Base-by-base conservation (phyloP, 2,888 invertebrate genomes). In the Lacanobia oleracea region DNA sequence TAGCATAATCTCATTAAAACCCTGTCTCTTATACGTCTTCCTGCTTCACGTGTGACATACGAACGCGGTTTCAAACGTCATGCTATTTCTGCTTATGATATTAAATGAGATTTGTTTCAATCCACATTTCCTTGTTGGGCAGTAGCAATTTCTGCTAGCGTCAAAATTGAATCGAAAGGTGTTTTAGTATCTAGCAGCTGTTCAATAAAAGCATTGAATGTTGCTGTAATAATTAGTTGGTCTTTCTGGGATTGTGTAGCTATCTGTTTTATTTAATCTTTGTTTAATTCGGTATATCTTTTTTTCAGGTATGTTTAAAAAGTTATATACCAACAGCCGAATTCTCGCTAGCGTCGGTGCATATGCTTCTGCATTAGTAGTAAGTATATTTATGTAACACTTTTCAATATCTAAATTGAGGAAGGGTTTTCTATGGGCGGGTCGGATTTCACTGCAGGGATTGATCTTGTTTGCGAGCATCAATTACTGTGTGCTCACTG, bases 1-100 rank as follows among this genome's bases (percentile, higher is more conserved):
- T 79, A 48, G 75, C 71, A 80, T 89, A 88, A 89, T 88, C 90
- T 85, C 70, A 87, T 89, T 89, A 89, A 81, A 81, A 75, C 79
- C 74, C 62, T 75, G 77, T 81, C 75, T 69, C 64, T 89, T 89
- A 75, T 90, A 86, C 2, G 90, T 76, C 87, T 89, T 91, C 91
- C 77, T 80, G 79, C 82, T 86, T 83, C 86, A 88, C 86, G 85
- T 84, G 86, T 82, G 67, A 21, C 45, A 50, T 68, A 54, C 37
- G 23, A 61, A 60, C 68, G 62, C 54, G 40, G 61, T 65, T 57
- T 67, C 33, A 59, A 73, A 63, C 77, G 68, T 69, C 66, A 51
- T 64, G 61, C 50, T 70, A 57, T 77, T 79, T 69, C 59, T 60
- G 62, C 51, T 61, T 85, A 64, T 50, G 45, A 64, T 72, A 69